Evolutionary conservation across 2,113 vertebrate species (phyloP).

Genomic region (Xiphophorus hellerii): DNA sequence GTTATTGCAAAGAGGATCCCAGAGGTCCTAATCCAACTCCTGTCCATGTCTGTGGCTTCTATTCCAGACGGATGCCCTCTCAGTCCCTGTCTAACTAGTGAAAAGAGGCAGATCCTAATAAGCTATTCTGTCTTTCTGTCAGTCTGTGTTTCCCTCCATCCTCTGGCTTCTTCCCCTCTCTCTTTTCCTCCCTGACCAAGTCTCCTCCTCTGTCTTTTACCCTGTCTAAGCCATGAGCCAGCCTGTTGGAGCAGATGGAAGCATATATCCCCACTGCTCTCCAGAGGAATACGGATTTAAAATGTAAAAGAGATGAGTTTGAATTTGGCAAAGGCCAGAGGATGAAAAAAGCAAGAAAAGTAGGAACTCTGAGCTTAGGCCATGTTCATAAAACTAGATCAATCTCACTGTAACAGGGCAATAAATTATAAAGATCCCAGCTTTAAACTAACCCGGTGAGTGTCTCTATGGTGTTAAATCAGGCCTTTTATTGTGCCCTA

Average conservation of each 20-base stretch:
- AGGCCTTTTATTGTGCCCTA: conserved; percentile 2
- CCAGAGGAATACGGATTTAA: conserved; percentile 71
- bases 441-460: neutral
- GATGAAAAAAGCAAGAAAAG: conserved; percentile 51
- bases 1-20: conserved; percentile 39
- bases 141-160: conserved; percentile 43
- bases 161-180: conserved; percentile 12
- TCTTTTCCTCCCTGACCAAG: conserved; percentile 28
- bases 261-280: conserved; percentile 75
- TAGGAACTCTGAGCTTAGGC: conserved; percentile 20
- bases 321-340: conserved; percentile 42
- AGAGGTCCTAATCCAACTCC: conserved; percentile 48
- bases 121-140: conserved; percentile 62
- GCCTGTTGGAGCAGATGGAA: conserved; percentile 79
- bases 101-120: conserved; percentile 73
- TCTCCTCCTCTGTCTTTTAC: conserved; percentile 47
- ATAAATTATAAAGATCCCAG: conserved; percentile 11
- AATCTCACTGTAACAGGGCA: conserved; percentile 21
- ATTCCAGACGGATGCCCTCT: conserved; percentile 51
- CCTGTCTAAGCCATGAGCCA: conserved; percentile 62
- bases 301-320: conserved; percentile 72
- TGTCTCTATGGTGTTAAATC: conserved; percentile 11
- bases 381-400: conserved; percentile 30
- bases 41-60: conserved; percentile 21
- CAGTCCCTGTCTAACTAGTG: conserved; percentile 55